A percentile compares a stretch with the other conserved stretches of the same genome.
Conservation (phyloP, 2,888 invertebrate genomes). For the Ormyrus thymus region DNA sequence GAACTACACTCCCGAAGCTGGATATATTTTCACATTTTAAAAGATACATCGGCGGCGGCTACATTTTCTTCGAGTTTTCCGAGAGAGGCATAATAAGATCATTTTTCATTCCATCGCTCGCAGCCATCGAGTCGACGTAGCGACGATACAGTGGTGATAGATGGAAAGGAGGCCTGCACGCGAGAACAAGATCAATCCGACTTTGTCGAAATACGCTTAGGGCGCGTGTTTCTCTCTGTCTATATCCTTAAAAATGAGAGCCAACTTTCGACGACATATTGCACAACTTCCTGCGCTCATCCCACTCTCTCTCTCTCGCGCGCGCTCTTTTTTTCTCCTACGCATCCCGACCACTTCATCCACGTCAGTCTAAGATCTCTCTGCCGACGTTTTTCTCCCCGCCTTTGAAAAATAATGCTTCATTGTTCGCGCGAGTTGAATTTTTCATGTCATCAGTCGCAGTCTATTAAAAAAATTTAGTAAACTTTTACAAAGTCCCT, state of each 20-base stretch:
- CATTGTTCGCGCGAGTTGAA: constrained; percentile 12
- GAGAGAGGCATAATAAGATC: constrained; percentile 15
- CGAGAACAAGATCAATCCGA: constrained; percentile 40
- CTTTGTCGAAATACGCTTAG: constrained; percentile 40
- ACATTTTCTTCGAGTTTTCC: constrained; percentile 23
- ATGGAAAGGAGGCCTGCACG: constrained; percentile 30
- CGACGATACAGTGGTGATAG: constrained; percentile 44
- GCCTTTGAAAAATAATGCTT: constrained; percentile 32
- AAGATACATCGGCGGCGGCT: not conserved
- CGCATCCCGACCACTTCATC: constrained; percentile 61
- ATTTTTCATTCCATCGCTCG: constrained; percentile 36
- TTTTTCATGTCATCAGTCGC: constrained; percentile 39
- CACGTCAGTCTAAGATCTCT: constrained; percentile 59
- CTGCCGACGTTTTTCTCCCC: constrained; percentile 1
- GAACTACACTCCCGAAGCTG: too few species aligned
- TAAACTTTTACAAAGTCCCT: too few species aligned
- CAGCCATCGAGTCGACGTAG: not conserved
- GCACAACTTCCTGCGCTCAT: constrained; percentile 31
- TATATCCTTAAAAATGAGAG: constrained; percentile 42
- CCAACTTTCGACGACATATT: constrained; percentile 48
- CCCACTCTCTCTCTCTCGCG: not conserved
- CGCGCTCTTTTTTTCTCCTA: not conserved
- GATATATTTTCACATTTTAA: too few species aligned
- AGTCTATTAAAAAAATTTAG: not conserved
- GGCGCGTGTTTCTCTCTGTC: not conserved